Conservation (phyloP, 2,888 invertebrate species). For the Taphrorychus bicolor region DNA sequence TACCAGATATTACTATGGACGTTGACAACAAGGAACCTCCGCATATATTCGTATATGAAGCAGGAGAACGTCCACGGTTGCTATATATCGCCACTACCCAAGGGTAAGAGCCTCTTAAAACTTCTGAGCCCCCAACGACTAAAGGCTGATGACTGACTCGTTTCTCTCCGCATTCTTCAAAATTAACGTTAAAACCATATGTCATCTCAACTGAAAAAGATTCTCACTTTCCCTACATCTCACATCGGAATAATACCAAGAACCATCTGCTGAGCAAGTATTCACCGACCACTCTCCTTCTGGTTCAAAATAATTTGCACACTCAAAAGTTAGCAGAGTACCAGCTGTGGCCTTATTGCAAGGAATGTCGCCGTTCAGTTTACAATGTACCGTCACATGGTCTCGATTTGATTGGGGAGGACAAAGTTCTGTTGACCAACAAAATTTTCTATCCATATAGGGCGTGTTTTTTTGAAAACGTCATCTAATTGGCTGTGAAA, state of each 20-base stretch:
- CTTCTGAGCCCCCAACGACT: conserved; percentile 48
- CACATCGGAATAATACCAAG: conserved; percentile 46
- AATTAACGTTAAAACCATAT: not conserved
- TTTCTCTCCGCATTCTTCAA: conserved; percentile 54
- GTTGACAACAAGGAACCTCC: conserved; percentile 52
- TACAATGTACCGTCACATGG: conserved; percentile 42
- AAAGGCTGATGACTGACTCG: conserved; percentile 48
- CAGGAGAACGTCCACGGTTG: conserved; percentile 6
- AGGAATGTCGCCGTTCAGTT: conserved; percentile 38
- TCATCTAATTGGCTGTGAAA: too few species aligned
- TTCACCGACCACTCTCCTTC: conserved; percentile 7
- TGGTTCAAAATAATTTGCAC: conserved; percentile 49
- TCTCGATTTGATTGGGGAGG: conserved; percentile 30
- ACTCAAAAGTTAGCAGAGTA: conserved; percentile 45
- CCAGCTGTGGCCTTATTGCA: conserved; percentile 48
- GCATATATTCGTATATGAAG: conserved; percentile 43
- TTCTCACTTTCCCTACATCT: conserved; percentile 52
- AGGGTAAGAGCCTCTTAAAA: conserved; percentile 52
- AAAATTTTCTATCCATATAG: not conserved
- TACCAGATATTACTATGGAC: conserved; percentile 52
- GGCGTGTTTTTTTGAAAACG: not conserved
- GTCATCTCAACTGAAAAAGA: not conserved
- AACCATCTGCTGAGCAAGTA: conserved; percentile 44
- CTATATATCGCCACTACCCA: conserved; percentile 53
- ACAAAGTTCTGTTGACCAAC: conserved; percentile 44